A percentile compares a stretch with the other conserved stretches of the same genome.
Conservation (phyloP, 2,113 vertebrate species). For the Athene cunicularia region DNA sequence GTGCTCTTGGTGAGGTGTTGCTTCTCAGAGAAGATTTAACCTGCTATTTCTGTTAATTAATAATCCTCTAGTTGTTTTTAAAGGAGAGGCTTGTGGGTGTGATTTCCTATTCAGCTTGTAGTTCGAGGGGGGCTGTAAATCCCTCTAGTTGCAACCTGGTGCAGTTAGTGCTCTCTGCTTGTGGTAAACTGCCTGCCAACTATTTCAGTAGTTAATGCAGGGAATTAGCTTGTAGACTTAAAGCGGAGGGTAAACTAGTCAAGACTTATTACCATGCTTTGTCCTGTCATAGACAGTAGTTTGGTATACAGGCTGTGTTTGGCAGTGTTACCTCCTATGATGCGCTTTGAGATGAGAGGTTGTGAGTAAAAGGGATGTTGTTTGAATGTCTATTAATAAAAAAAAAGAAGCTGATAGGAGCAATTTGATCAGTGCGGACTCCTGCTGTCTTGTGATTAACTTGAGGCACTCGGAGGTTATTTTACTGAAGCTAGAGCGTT, state of each 20-base stretch:
- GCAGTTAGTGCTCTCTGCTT: background rate
- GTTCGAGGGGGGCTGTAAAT: background rate
- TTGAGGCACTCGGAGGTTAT: background rate
- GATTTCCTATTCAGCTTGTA: background rate
- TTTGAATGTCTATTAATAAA: background rate
- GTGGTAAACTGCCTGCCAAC: background rate
- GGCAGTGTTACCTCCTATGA: fast-evolving
- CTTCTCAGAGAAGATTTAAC: background rate
- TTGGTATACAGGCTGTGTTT: background rate
- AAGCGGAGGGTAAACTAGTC: background rate
- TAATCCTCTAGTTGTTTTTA: background rate
- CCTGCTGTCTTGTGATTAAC: background rate
- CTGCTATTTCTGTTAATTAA: background rate
- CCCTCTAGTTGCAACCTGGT: background rate
- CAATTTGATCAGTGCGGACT: background rate
- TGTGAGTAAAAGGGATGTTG: background rate
- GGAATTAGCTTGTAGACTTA: background rate
- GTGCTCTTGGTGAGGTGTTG: background rate
- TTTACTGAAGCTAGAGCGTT: background rate
- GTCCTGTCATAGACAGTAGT: background rate
- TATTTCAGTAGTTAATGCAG: background rate
- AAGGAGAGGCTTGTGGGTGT: background rate
- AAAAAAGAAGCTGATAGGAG: background rate
- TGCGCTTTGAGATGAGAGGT: background rate
- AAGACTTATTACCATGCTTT: fast-evolving